Evolutionary conservation across 2,113 vertebrate genomes (phyloP), one percentile per base, ranked within the genome.

Genomic region (Gymnogyps californianus): DNA sequence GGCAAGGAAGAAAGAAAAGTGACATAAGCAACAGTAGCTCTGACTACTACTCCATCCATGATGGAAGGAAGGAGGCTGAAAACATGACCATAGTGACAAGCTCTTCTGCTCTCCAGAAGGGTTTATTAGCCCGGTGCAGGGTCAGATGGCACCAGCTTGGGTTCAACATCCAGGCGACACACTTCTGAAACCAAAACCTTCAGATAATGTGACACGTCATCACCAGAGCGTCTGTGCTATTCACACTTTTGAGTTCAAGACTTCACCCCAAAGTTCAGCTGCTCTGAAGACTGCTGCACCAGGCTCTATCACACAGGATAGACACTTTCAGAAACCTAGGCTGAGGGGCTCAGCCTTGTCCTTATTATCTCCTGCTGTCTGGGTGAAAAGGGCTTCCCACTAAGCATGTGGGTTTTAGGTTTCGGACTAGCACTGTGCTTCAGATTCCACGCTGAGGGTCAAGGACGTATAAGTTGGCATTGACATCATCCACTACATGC

Each of bases 151-250:
- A 88, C 8, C 24, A 75, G 21, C 46, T 71, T n/a, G 59, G 26
- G n/a, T 47, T 80, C 66, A 91, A 34, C 32, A 38, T 20, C 57
- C 11, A 7, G 70, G 25, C 25, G 85, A 55, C 36, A 38, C 1
- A 7, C 3, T 72, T 72, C 57, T 31, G 62, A 89, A 83, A 38
- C 12, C 13, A 72, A 65, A 95, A 36, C 21, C 31, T 79, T 51
- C 42, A 83, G 46, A 29, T 21, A 61, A 52, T 10, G 19, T 38
- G 55, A 46, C 18, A 31, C 0, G 0, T 20, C 64, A 18, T 47
- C 29, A 90, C 44, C n/a, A 54, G 26, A 52, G n/a, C 0, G 0
- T 46, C 55, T 62, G 46, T 25, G 28, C 4, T 1, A 66, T 4
- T 11, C 16, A 34, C 2, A 2, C 8, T 14, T 72, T 16, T 65